Evolutionary conservation across 30 jellyfish, hydroid and myxozoan species (phyloP), one percentile per base, ranked within the genome.

Genomic region (Rhopilema esculentum): DNA sequence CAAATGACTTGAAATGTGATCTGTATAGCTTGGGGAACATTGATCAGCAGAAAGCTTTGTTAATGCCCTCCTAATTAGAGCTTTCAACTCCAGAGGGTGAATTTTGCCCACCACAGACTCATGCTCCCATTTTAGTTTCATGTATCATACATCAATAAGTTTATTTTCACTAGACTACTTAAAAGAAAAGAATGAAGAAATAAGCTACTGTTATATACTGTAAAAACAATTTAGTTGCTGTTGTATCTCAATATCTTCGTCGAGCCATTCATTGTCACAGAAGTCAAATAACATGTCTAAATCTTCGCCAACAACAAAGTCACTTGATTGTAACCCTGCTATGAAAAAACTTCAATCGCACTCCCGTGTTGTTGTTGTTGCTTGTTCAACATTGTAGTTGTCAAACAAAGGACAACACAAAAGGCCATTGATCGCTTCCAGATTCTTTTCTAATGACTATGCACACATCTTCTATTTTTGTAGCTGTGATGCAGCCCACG

Each of bases 401-500:
- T 32, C 89, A 63, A 79, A 63, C 81, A 79, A 79, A 0, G 27
- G 52, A 79, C 26, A 57, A 79, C 26, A 79, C 89, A 79, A 79
- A 79, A 79, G 89, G 89, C 80, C 48, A 79, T 79, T 65, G 89
- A 57, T 77, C 76, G 77, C 77, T 51, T 77, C 88, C 75, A 61
- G 80, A 63, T 27, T 40, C 57, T 79, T 65, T 26, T 61, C 87
- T 77, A 49, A 27, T 77, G 77, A 53, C 87, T 77, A 77, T 67
- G 77, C 61, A 1, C 21, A 71, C 77, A 23, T 63, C 76, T 17
- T 71, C 17, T 49, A 85, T 66, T 51, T 74, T 51, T 16, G 94
- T 66, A 1, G 91, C 94, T 7, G 94, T 85, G 1, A 85, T 85
- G 52, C 94, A 66, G 7, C 94, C 94, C 2, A 63, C 23, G 24